Base-by-base conservation (phyloP, 2,888 invertebrate genomes). In the Pollenia labialis region DNA sequence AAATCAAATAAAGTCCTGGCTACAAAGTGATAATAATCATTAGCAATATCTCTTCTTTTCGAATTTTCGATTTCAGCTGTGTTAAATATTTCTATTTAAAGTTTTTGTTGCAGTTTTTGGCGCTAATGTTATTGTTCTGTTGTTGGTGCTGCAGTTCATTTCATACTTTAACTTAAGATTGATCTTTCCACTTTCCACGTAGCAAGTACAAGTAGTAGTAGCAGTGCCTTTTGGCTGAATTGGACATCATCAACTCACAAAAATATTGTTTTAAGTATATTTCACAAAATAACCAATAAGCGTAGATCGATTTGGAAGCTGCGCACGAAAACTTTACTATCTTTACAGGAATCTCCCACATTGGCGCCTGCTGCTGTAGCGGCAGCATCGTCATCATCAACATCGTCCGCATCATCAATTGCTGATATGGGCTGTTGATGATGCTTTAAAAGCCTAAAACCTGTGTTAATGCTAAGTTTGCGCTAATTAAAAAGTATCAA, bases 271-370 rank as follows among this genome's bases (percentile, higher is more conserved):
- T 74, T 82, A 81, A 62, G 76, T 86, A 58, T 81, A 86, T 83
- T 86, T 86, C 64, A 80, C 64, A 69, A 82, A 82, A 79, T 86
- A 68, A 76, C 76, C 52, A 72, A 79, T 54, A 81, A 84, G 84
- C 81, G 84, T 87, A 87, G 87, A 87, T 87, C 87, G 87, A 87
- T 87, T 87, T 81, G 62, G 81, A 68, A 77, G 68, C 87, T 84
- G 77, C 76, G 87, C 87, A 87, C 87, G 87, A 87, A 32, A 84
- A 82, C 79, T 84, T 87, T 81, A 75, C 84, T 87, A 87, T 87
- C 87, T 87, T 81, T 81, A 87, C 87, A 87, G 87, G 87, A 82
- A 88, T 88, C 88, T 87, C 85, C 86, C 88, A 88, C 87, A 88
- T 88, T 88, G 88, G 88, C 88, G 88, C 88, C 88, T 88, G 76